Base-by-base conservation (phyloP, 2,888 invertebrate genomes). In the Didymodactylos carnosus region DNA sequence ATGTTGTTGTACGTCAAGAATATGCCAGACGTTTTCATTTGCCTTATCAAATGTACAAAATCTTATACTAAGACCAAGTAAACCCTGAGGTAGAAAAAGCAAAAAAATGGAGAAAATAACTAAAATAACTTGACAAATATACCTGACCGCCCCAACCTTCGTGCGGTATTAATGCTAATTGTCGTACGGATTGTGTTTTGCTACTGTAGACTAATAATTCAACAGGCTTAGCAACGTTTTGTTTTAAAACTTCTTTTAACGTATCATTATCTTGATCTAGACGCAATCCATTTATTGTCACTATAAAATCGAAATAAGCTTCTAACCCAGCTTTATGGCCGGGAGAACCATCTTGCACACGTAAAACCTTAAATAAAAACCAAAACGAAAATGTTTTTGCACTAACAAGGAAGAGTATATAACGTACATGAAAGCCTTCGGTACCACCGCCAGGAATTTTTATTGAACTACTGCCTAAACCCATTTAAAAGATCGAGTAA, bases 1-100 rank as follows among this genome's bases (percentile, higher is more conserved):
- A 78, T 91, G 90, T 23, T 95, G 93, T 84, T 95, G 90, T 8
- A 98, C 92, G 84, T 95, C 94, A 90, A 99, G 86, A 77, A 99
- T 89, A 85, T 99, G 97, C 98, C 98, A 98, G 13, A 98, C 97
- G 86, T 95, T 97, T 84, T 99, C 97, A 85, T 94, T 95, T 62
- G 97, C 97, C 75, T 97, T 95, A 86, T 98, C 95, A 85, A 99
- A 99, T 0, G 97, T 97, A 84, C 97, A 98, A 85, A 98, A 98
- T 73, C 94, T 81, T 77, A 35, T 78, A 76, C 62, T 39, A 53
- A 74, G 70, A 8, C 70, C 71, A 29, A 76, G 51, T 25, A 73
- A 73, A 23, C 73, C 62, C 62, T 62, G 35, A 13, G 8, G 3
- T 16, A 53, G 35, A 19, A 53, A 7, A 4, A 53, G n/a, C 0